Conservation (phyloP, 2,797 vertebrate species). For the Cirrhinus mrigala region DNA sequence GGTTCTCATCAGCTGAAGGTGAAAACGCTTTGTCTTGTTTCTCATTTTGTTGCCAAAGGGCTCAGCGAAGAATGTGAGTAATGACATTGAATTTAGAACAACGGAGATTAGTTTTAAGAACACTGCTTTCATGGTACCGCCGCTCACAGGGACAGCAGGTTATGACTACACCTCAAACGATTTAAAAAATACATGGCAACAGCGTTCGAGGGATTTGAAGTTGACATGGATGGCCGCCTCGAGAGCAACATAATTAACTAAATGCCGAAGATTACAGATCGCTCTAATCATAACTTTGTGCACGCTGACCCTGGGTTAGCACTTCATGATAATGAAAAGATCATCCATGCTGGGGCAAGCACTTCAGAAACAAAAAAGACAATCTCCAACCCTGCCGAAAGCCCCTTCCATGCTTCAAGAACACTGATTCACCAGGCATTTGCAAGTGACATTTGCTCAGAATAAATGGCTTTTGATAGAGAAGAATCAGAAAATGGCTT, state of each 20-base stretch:
- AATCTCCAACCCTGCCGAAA: constrained; percentile 57
- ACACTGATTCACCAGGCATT: constrained; percentile 65
- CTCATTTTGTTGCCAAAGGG: constrained; percentile 49
- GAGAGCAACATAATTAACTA: constrained; percentile 61
- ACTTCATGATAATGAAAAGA: constrained; percentile 63
- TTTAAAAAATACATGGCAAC: constrained; percentile 39
- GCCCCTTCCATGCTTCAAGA: constrained; percentile 50
- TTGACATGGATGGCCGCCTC: constrained; percentile 33
- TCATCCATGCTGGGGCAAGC: constrained; percentile 48
- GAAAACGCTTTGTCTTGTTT: constrained; percentile 46
- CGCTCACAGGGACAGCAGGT: constrained; percentile 38
- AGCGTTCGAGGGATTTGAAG: constrained; percentile 51
- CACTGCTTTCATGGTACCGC: constrained; percentile 45
- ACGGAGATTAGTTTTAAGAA: constrained; percentile 53
- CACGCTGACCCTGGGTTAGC: constrained; percentile 58
- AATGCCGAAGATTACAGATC: constrained; percentile 61
- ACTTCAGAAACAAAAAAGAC: constrained; percentile 61
- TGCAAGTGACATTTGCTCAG: constrained; percentile 68
- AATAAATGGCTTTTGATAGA: constrained; percentile 62
- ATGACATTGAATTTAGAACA: constrained; percentile 61
- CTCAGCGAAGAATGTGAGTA: constrained; percentile 49
- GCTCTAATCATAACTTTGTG: constrained; percentile 64
- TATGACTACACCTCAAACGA: constrained; percentile 27
- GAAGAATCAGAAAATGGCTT: constrained; percentile 55
- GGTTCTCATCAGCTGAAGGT: constrained; percentile 59